These are phyloP conservation scores for Cinclus mexicanus DNA, from an alignment of 2,113 vertebrate genomes.

Conservation along the genomic window DNA sequence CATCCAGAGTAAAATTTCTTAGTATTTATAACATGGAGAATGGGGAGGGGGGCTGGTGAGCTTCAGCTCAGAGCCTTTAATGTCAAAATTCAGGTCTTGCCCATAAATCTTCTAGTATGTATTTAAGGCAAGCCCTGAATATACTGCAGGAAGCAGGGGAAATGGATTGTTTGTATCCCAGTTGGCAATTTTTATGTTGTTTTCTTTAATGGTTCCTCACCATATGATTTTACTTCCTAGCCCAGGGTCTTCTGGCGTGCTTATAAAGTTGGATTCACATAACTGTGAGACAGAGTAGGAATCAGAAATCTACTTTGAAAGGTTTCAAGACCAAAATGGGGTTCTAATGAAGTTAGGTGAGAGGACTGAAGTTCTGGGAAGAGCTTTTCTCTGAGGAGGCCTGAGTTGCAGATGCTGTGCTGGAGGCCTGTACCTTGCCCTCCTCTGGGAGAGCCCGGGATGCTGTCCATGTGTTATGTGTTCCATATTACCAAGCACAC, in stretches of 20 bases:
- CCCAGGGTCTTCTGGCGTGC: background rate
- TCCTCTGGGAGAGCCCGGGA: background rate
- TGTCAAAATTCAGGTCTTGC: background rate
- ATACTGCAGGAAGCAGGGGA: background rate
- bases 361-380: background rate
- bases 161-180: background rate
- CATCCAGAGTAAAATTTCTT: background rate
- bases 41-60: background rate
- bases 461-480: background rate
- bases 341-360: background rate
- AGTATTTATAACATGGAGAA: background rate
- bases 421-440: rapidly evolving
- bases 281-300: background rate
- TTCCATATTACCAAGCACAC: background rate
- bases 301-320: background rate
- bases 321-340: background rate
- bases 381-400: background rate
- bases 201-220: background rate
- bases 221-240: background rate
- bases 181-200: background rate
- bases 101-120: background rate
- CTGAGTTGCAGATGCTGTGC: background rate
- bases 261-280: background rate
- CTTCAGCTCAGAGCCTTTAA: background rate
- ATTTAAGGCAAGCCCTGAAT: background rate